Conservation (phyloP, 2,113 vertebrate genomes). For the Suricata suricatta region DNA sequence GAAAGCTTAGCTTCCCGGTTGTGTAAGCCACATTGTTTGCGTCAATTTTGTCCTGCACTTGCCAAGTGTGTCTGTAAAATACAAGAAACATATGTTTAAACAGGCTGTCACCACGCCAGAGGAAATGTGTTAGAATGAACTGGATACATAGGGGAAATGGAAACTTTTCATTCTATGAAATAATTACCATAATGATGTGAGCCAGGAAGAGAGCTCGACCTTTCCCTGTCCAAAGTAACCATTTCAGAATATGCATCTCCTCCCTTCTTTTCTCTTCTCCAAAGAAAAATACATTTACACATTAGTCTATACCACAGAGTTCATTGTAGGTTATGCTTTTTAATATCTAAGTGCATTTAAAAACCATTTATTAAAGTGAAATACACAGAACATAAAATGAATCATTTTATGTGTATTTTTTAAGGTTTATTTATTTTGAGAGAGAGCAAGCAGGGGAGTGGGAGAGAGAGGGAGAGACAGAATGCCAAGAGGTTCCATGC, state of each 20-base stretch:
- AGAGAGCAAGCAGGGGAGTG: too few species aligned
- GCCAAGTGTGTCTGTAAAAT: constrained; percentile 93
- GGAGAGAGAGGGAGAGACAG: too few species aligned
- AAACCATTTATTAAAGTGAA: neutral
- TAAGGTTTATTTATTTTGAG: neutral
- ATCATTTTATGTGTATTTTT: neutral
- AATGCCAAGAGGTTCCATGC: too few species aligned
- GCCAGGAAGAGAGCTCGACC: neutral
- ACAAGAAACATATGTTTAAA: constrained; percentile 71
- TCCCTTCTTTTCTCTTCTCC: neutral
- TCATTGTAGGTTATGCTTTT: neutral
- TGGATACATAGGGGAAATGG: neutral
- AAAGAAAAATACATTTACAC: neutral
- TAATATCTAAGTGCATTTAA: neutral
- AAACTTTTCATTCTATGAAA: constrained; percentile 37
- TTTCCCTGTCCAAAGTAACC: neutral
- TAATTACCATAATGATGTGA: constrained; percentile 42
- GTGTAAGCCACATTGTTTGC: constrained; percentile 98
- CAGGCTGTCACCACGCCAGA: constrained; percentile 37
- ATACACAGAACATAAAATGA: neutral
- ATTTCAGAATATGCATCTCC: neutral
- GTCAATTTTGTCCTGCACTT: constrained; percentile 94
- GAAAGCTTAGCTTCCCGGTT: constrained; percentile 90
- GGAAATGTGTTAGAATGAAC: constrained; percentile 38
- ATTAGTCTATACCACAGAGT: neutral